Evolutionary conservation across 2,888 invertebrate species (phyloP).

Genomic region (Eulithis testata): DNA sequence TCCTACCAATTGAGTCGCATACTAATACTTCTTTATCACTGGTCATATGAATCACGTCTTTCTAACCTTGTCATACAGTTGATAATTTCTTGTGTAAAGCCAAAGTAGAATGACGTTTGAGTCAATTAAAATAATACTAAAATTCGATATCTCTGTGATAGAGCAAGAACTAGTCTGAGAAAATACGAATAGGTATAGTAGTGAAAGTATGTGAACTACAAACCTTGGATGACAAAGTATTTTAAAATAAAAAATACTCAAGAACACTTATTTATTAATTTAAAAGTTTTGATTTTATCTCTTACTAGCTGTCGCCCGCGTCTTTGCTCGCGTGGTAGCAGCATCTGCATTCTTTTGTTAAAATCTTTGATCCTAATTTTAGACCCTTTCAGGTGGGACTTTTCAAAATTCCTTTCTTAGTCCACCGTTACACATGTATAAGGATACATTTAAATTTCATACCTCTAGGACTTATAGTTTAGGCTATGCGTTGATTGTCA

Average conservation of each 20-base stretch:
- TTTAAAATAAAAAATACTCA: background rate
- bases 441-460: too few relatives aligned
- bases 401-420: too few relatives aligned
- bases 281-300: too few relatives aligned
- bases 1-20: constrained; percentile 72
- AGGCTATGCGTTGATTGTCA: too few relatives aligned
- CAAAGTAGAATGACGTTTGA: constrained; percentile 8
- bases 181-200: background rate
- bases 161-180: constrained; percentile 2
- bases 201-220: background rate
- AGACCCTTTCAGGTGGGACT: too few relatives aligned
- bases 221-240: background rate
- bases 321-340: too few relatives aligned
- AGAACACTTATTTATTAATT: too few relatives aligned
- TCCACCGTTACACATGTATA: too few relatives aligned
- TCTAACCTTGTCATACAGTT: constrained; percentile 15
- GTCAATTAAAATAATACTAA: constrained; percentile 9
- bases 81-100: constrained; percentile 13
- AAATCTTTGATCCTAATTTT: too few relatives aligned
- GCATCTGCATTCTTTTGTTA: too few relatives aligned
- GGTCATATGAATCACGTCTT: constrained; percentile 28
- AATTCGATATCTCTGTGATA: constrained; percentile 16
- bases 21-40: constrained; percentile 53
- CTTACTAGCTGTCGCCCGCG: too few relatives aligned
- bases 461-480: too few relatives aligned